phyloP scores from a whole-genome alignment of 2,113 vertebrate species.

The Agelaius tricolor region DNA sequence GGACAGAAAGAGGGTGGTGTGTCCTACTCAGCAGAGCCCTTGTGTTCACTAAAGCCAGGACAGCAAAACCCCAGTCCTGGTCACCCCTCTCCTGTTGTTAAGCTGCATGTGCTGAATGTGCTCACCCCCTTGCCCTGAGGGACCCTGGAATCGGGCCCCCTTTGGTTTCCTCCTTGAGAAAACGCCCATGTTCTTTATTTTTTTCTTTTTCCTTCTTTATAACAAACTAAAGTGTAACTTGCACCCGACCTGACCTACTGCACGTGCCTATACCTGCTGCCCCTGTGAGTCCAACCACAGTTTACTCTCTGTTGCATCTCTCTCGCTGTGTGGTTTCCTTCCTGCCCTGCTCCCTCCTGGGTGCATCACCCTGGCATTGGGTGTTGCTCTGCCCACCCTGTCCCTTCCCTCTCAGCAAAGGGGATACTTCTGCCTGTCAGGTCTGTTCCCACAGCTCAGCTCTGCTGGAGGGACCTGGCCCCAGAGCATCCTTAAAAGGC shows the following conservation, averaged over 20 bases:
- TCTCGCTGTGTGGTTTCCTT: slow-evolving; percentile 22
- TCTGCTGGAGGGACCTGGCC: neutral
- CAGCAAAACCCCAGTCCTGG: slow-evolving; percentile 49
- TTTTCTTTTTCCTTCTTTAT: slow-evolving; percentile 59
- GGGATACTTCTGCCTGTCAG: neutral
- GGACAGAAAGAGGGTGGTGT: neutral
- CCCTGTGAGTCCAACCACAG: slow-evolving; percentile 65
- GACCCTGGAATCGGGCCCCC: neutral
- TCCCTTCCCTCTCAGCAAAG: neutral
- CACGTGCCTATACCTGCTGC: slow-evolving; percentile 64
- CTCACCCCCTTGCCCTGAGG: neutral
- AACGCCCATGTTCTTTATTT: slow-evolving; percentile 31
- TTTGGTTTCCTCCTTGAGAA: slow-evolving; percentile 13
- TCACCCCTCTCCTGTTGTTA: neutral
- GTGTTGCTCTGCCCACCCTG: neutral
- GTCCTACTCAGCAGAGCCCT: neutral
- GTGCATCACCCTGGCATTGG: neutral
- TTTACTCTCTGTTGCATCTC: slow-evolving; percentile 65
- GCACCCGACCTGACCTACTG: slow-evolving; percentile 58
- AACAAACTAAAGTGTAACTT: slow-evolving; percentile 70
- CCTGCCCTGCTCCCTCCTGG: neutral
- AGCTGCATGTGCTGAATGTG: slow-evolving; percentile 50
- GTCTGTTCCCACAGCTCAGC: neutral
- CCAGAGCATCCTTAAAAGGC: neutral
- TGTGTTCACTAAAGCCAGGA: slow-evolving; percentile 46